Evolutionary conservation across 2,888 invertebrate genomes (phyloP).

Genomic region (Sphaerophoria rueppellii): DNA sequence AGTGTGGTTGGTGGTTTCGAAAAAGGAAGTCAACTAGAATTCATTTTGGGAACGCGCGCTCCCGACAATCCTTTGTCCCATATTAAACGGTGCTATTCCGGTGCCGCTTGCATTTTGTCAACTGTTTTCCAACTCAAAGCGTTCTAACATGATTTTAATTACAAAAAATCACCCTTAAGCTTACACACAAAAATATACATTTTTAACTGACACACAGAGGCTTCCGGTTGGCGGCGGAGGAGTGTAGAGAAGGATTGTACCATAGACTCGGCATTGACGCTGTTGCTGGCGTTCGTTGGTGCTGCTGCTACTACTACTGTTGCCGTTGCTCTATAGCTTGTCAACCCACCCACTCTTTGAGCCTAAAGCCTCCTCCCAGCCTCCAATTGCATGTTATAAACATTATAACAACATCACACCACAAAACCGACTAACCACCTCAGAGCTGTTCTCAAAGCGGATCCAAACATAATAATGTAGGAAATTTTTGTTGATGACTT

Average conservation of each 20-base stretch:
- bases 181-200: slow-evolving; percentile 71
- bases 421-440: slow-evolving; percentile 55
- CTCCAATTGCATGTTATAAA: neutral
- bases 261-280: neutral
- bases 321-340: neutral
- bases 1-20: slow-evolving; percentile 16
- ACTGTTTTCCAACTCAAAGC: slow-evolving; percentile 69
- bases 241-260: neutral
- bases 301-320: slow-evolving; percentile 21
- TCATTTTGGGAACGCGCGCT: slow-evolving; percentile 53
- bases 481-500: slow-evolving; percentile 68
- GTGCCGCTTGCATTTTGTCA: slow-evolving; percentile 73
- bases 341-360: slow-evolving; percentile 45
- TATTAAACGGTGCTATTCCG: slow-evolving; percentile 70
- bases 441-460: slow-evolving; percentile 62
- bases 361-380: slow-evolving; percentile 52
- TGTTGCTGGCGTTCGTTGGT: slow-evolving; percentile 7
- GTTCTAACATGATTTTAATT: slow-evolving; percentile 73
- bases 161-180: slow-evolving; percentile 73
- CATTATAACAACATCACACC: neutral
- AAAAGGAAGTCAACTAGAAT: slow-evolving; percentile 60
- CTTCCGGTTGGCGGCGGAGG: slow-evolving; percentile 34
- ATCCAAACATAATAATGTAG: slow-evolving; percentile 71
- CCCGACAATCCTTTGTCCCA: slow-evolving; percentile 68
- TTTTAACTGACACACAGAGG: slow-evolving; percentile 65